Percentiles rank a stretch among this genome's conserved stretches.
Evolutionary conservation across 2,797 vertebrate genomes (phyloP).

Genomic region (Tenualosa ilisha): DNA sequence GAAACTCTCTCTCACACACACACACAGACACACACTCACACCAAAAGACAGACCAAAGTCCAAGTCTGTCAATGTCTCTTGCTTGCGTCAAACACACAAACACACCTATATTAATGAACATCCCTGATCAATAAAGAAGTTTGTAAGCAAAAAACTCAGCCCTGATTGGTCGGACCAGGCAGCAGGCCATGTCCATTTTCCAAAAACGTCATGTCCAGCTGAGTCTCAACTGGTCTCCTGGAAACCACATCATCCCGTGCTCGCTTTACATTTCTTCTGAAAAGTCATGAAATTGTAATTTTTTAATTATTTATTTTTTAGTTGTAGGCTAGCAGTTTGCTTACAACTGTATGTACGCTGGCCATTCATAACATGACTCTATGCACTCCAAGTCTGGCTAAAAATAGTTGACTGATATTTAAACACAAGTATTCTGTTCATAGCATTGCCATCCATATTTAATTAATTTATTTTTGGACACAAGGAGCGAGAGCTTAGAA

Average conservation of each 20-base stretch:
- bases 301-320: neutral
- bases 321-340: neutral
- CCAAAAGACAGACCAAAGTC: neutral
- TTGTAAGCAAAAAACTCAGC: constrained; percentile 16
- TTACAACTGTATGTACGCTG: neutral
- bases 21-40: no score
- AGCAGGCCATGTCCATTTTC: neutral
- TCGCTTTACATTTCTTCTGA: neutral
- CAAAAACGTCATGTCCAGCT: neutral
- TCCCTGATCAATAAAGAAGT: constrained; percentile 11
- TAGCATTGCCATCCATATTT: neutral
- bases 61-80: neutral
- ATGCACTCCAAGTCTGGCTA: neutral
- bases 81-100: neutral
- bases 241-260: neutral
- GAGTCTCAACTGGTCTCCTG: neutral
- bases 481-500: neutral
- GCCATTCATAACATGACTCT: neutral
- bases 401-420: neutral
- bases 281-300: neutral
- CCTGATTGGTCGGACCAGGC: neutral
- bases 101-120: neutral
- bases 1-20: neutral
- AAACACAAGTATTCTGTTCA: neutral
- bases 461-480: neutral